Evolutionary conservation across 2,888 invertebrate species (phyloP), one percentile per base, ranked within the genome.

Genomic region (Autographa pulchrina): DNA sequence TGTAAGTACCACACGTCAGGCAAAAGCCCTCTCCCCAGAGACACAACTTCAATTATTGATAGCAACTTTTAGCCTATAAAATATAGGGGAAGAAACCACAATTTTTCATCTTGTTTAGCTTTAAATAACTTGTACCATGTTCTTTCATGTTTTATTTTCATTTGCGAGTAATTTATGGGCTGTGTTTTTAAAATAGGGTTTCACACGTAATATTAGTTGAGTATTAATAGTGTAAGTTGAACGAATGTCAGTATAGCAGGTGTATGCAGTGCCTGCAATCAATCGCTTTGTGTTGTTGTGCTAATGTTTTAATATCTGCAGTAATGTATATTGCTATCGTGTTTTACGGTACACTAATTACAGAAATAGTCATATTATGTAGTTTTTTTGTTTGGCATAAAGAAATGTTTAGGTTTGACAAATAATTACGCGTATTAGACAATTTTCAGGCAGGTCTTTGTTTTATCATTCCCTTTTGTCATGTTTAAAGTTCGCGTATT

Each of bases 21-120:
- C 87, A 90, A 92, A 94, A 89, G 93, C 93, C 90, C 85, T 81
- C 85, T 92, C 96, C 91, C 92, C 65, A 72, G 92, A 90, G 94
- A 92, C 83, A 85, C 89, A 89, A 91, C 92, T 95, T 95, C 94
- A 96, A 95, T 95, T 95, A 96, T 96, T 95, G 94, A 95, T 94
- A 91, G 91, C 89, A 93, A 95, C 92, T 95, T 92, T 94, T 94
- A 93, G 92, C 94, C 92, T 90, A 91, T 95, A 94, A 95, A 93
- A 93, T 94, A 95, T 93, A 91, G 91, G 91, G 91, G 91, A 85
- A 88, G 88, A 84, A 85, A 85, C 85, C 82, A 89, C 92, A 84
- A 94, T 93, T 93, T 94, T 89, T 94, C 92, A 93, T 90, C 85
- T 88, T 89, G 91, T 90, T 92, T 91, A 91, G 88, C 89, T 92